A percentile compares a stretch with the other conserved stretches of the same genome.
phyloP scores from a whole-genome alignment of 2,888 invertebrate genomes.

The Melipona bicolor region DNA sequence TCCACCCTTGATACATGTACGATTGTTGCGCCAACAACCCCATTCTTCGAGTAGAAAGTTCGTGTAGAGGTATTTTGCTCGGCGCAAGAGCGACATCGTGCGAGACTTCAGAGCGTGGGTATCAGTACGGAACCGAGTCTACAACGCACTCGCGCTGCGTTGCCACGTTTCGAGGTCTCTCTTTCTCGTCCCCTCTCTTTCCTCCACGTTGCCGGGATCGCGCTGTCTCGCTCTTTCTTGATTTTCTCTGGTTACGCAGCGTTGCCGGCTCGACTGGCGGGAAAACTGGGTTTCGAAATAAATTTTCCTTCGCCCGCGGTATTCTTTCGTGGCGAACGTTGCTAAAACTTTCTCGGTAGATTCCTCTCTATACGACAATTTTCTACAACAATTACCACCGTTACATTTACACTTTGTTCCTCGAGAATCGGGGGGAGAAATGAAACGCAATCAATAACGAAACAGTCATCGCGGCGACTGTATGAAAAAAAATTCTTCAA shows the following conservation, averaged over 20 bases:
- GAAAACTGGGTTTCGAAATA: slow-evolving; percentile 82
- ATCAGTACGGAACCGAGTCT: slow-evolving; percentile 84
- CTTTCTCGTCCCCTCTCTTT: slow-evolving; percentile 53
- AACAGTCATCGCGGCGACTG: background rate
- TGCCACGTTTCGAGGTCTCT: slow-evolving; percentile 83
- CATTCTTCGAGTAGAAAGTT: slow-evolving; percentile 83
- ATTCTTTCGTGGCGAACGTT: slow-evolving; percentile 22
- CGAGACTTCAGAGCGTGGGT: slow-evolving; percentile 83
- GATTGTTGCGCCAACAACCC: slow-evolving; percentile 75
- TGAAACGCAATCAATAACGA: background rate
- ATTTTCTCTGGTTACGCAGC: slow-evolving; percentile 56
- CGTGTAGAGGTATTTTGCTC: slow-evolving; percentile 77
- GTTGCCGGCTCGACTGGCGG: slow-evolving; percentile 80
- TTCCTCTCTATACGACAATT: background rate
- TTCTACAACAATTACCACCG: background rate
- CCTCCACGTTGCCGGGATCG: slow-evolving; percentile 35
- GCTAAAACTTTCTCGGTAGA: slow-evolving; percentile 5
- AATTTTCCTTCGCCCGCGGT: slow-evolving; percentile 72
- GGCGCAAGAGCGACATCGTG: slow-evolving; percentile 71
- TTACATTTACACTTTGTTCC: background rate
- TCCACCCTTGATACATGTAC: slow-evolving; percentile 48
- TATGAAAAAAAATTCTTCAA: background rate
- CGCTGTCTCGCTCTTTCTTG: slow-evolving; percentile 58
- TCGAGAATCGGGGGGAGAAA: background rate
- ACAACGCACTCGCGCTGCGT: slow-evolving; percentile 79